Percentiles rank a stretch among this genome's conserved stretches.
Evolutionary conservation across 2,797 vertebrate genomes (phyloP).

Genomic region (Tamandua tetradactyla): DNA sequence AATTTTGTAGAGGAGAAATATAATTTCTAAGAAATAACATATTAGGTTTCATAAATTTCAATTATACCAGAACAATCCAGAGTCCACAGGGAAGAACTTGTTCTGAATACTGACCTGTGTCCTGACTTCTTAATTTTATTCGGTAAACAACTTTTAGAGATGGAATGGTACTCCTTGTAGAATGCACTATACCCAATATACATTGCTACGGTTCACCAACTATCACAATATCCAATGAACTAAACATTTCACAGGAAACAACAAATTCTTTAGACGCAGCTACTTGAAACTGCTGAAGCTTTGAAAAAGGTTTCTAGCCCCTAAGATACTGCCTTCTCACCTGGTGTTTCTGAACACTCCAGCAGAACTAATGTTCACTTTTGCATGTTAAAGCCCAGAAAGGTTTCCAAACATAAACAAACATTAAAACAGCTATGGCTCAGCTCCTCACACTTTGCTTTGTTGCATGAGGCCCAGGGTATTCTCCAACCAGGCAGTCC

Average conservation of each 20-base stretch:
- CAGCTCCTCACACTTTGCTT: neutral
- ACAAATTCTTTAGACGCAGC: neutral
- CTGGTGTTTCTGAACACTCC: slow-evolving; percentile 1
- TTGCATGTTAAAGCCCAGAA: neutral
- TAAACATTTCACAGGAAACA: neutral
- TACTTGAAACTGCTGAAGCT: slow-evolving; percentile 25
- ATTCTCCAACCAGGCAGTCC: no score
- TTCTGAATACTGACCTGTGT: neutral
- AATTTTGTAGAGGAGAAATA: neutral
- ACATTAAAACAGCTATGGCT: neutral
- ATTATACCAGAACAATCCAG: neutral
- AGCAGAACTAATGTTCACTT: neutral
- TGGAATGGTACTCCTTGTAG: neutral
- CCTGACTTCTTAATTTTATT: neutral
- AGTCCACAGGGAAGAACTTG: neutral
- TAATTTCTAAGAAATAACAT: neutral
- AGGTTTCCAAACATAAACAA: neutral
- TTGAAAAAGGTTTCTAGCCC: slow-evolving; percentile 22
- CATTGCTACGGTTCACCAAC: neutral
- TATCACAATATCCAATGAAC: neutral
- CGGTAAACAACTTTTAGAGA: neutral
- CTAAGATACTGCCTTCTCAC: neutral
- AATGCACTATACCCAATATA: no score
- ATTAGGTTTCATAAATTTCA: neutral
- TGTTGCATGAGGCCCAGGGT: neutral